Percentiles rank a stretch among this genome's conserved stretches.
These are phyloP conservation scores for Pseudorasbora parva DNA, from an alignment of 2,113 vertebrate species.

Conservation along the genomic window DNA sequence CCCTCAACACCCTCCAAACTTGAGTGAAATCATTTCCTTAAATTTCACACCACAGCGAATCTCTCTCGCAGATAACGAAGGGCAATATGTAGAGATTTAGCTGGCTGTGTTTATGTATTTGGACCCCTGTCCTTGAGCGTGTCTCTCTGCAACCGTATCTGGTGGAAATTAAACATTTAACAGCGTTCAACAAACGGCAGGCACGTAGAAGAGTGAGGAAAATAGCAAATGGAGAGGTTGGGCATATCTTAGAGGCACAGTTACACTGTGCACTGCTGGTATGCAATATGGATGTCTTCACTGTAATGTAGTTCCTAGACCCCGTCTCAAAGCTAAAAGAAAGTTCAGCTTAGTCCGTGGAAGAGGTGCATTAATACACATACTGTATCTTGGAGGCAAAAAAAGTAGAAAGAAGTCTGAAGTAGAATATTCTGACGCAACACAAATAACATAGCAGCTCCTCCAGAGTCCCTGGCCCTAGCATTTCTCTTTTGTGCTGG, in stretches of 20 bases:
- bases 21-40: conserved; percentile 52
- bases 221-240: conserved; percentile 45
- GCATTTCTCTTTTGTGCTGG: conserved; percentile 5
- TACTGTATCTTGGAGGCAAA: conserved; percentile 46
- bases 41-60: conserved; percentile 42
- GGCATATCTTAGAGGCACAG: conserved; percentile 45
- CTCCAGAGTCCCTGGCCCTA: conserved; percentile 37
- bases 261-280: conserved; percentile 49
- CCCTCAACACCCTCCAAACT: conserved; percentile 44
- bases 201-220: conserved; percentile 35
- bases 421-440: conserved; percentile 50
- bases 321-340: conserved; percentile 46
- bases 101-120: conserved; percentile 40
- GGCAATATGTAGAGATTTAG: conserved; percentile 40
- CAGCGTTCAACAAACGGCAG: conserved; percentile 46
- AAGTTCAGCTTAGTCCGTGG: conserved; percentile 47
- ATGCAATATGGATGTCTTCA: conserved; percentile 50
- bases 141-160: conserved; percentile 44
- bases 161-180: conserved; percentile 60
- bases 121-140: conserved; percentile 55
- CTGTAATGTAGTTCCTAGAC: conserved; percentile 50
- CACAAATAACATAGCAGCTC: conserved; percentile 49
- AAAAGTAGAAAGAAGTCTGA: conserved; percentile 19
- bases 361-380: conserved; percentile 47
- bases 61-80: conserved; percentile 28